A percentile compares a stretch with the other conserved stretches of the same genome.
Conservation (phyloP, 2,113 vertebrate genomes). For the Corythaeola cristata region DNA sequence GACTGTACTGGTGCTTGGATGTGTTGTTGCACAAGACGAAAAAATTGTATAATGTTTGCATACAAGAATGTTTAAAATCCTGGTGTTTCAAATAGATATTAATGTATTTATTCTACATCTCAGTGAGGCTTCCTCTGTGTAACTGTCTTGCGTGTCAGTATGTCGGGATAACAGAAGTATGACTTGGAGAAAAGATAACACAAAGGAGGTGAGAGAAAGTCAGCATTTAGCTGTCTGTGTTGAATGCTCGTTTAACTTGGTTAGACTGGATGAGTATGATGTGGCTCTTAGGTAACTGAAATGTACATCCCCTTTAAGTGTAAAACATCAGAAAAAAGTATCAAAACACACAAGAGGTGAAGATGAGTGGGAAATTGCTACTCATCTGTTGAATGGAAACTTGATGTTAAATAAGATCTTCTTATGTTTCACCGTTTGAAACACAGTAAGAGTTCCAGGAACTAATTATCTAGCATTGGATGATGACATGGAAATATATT, state of each 20-base stretch:
- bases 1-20: neutral
- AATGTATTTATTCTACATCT: neutral
- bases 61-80: neutral
- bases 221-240: neutral
- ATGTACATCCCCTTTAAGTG: neutral
- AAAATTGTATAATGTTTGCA: neutral
- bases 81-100: neutral
- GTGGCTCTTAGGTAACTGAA: neutral
- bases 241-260: neutral
- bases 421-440: constrained; percentile 68
- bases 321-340: neutral
- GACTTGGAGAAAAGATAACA: neutral
- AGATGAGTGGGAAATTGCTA: constrained; percentile 27
- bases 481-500: constrained; percentile 72
- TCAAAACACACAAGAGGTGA: neutral
- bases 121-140: neutral
- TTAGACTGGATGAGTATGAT: neutral
- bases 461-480: constrained; percentile 72
- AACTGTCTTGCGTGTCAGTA: neutral
- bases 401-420: constrained; percentile 69
- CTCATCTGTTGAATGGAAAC: constrained; percentile 68
- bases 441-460: constrained; percentile 67
- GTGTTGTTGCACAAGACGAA: neutral
- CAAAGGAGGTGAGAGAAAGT: neutral
- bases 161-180: neutral